These are phyloP conservation scores for Bombus soroeensis DNA, from an alignment of 1,140 invertebrate species.

Conservation along the genomic window DNA sequence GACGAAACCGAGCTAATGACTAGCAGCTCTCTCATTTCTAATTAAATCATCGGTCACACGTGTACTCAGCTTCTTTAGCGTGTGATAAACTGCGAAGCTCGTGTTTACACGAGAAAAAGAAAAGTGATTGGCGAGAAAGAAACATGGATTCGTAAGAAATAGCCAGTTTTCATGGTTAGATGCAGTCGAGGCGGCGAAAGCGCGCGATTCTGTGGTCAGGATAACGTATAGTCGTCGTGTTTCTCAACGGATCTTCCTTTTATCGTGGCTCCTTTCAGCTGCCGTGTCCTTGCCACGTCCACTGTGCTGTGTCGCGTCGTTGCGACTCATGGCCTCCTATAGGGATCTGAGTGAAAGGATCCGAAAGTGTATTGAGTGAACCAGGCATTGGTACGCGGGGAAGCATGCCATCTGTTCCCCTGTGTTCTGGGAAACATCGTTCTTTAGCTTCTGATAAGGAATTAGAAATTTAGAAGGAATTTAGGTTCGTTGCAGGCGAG, in stretches of 20 bases:
- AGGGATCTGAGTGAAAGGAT: constrained; percentile 36
- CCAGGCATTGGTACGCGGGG: neutral
- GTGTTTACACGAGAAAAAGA: neutral
- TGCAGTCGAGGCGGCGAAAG: constrained; percentile 52
- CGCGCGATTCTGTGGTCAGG: constrained; percentile 29
- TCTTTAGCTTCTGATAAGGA: neutral
- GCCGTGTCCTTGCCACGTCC: constrained; percentile 51
- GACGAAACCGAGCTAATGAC: neutral
- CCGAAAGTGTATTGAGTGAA: constrained; percentile 22
- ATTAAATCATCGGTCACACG: neutral
- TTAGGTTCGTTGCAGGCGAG: too few species aligned
- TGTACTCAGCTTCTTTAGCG: neutral
- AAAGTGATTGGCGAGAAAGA: neutral
- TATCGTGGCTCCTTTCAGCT: constrained; percentile 37
- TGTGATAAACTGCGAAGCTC: neutral
- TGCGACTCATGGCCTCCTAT: constrained; percentile 3
- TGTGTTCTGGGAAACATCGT: neutral
- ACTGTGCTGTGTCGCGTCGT: neutral
- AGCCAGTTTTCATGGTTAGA: constrained; percentile 16
- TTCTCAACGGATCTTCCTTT: constrained; percentile 33
- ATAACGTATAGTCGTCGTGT: constrained; percentile 45
- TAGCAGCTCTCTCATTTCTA: neutral
- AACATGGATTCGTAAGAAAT: neutral
- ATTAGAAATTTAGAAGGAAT: neutral
- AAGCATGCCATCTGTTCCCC: neutral